Conservation (phyloP, 1,140 invertebrate species). For the Phthorimaea operculella region DNA sequence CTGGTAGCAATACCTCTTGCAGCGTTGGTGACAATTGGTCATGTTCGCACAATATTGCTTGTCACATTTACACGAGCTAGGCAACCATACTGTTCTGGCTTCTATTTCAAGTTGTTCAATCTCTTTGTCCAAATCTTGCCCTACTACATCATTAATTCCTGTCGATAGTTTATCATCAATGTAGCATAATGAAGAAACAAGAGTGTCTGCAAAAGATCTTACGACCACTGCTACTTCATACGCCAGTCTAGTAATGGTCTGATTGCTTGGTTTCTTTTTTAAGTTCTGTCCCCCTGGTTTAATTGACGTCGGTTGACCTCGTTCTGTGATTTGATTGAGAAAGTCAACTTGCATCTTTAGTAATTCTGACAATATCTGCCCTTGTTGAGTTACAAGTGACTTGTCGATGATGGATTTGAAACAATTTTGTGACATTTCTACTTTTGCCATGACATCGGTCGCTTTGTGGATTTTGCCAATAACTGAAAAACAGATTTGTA, state of each 20-base stretch:
- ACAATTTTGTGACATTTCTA: constrained; percentile 23
- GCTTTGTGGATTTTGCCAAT: constrained; percentile 22
- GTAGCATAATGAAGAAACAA: neutral
- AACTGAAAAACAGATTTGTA: constrained; percentile 16
- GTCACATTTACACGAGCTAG: constrained; percentile 31
- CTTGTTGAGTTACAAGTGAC: constrained; percentile 13
- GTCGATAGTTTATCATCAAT: neutral
- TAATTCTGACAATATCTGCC: constrained; percentile 20
- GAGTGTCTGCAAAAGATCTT: neutral
- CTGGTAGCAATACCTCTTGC: constrained; percentile 41
- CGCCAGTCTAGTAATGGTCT: neutral
- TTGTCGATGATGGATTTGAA: constrained; percentile 8
- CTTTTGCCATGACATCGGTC: constrained; percentile 17
- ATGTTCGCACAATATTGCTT: constrained; percentile 23
- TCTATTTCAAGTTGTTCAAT: neutral
- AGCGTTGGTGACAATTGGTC: constrained; percentile 24
- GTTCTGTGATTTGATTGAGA: constrained; percentile 14
- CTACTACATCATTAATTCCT: too few species aligned
- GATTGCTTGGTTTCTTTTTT: too few species aligned
- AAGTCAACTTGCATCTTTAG: constrained; percentile 26
- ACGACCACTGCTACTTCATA: neutral
- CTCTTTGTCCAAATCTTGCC: neutral
- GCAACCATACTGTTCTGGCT: constrained; percentile 13
- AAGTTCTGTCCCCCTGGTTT: too few species aligned
- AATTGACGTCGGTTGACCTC: too few species aligned